These are phyloP conservation scores for Gymnopithys bicolor DNA, from an alignment of 2,797 vertebrate species.

Conservation along the genomic window DNA sequence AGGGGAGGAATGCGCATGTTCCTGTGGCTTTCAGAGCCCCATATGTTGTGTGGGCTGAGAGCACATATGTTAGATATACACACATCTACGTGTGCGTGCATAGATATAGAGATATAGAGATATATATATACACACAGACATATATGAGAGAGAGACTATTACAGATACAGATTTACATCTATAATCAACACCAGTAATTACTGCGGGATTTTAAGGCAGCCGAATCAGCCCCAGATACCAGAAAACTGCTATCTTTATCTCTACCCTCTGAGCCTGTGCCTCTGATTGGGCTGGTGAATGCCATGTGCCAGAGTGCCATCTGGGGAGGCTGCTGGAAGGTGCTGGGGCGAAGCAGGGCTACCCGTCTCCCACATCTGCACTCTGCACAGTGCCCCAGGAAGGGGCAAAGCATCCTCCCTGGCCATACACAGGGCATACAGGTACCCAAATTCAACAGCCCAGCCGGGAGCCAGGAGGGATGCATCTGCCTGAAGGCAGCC, in stretches of 20 bases:
- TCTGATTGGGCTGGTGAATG: background rate
- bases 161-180: slow-evolving; percentile 50
- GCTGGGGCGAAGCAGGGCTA: background rate
- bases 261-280: background rate
- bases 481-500: background rate
- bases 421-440: rapidly evolving
- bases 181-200: slow-evolving; percentile 33
- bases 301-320: background rate
- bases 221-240: background rate
- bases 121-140: slow-evolving; percentile 59
- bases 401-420: background rate
- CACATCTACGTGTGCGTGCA: slow-evolving; percentile 11
- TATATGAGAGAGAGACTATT: slow-evolving; percentile 29
- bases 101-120: slow-evolving; percentile 9
- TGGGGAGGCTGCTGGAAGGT: background rate
- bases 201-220: background rate
- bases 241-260: background rate
- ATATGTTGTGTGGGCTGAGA: slow-evolving; percentile 58
- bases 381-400: background rate
- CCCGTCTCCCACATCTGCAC: background rate
- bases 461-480: background rate
- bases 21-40: background rate
- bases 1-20: background rate
- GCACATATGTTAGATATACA: slow-evolving; percentile 58
- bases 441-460: background rate